Evolutionary conservation across 2,797 vertebrate species (phyloP).

Genomic region (Meda fulgida): DNA sequence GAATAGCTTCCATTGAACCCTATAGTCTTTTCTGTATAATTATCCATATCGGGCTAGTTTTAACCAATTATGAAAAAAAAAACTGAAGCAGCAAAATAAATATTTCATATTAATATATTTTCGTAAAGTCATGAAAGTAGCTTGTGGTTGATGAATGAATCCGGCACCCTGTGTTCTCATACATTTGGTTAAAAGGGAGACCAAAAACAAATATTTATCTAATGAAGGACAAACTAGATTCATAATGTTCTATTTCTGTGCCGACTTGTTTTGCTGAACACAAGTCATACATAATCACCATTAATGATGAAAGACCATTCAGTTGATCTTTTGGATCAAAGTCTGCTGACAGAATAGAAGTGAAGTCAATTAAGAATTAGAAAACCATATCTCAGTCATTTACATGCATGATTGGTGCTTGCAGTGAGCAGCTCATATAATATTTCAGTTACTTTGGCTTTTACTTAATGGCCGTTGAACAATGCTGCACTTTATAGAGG

Average conservation of each 20-base stretch:
- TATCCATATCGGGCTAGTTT: neutral
- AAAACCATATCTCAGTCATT: neutral
- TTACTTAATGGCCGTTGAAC: neutral
- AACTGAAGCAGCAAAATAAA: neutral
- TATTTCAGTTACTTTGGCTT: neutral
- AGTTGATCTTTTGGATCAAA: neutral
- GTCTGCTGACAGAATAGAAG: neutral
- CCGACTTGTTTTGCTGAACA: neutral
- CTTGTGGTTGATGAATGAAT: slow-evolving; percentile 19
- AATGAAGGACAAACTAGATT: neutral
- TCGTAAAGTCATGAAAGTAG: neutral
- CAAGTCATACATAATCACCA: neutral
- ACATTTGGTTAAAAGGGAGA: neutral
- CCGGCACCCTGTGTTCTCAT: neutral
- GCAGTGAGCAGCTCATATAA: neutral
- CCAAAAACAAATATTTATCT: slow-evolving; percentile 2
- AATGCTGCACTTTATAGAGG: neutral
- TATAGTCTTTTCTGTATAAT: neutral
- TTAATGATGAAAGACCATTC: neutral
- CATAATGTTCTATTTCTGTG: neutral
- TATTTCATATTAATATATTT: neutral
- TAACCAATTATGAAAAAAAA: neutral
- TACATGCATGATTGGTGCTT: neutral
- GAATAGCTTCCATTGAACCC: neutral
- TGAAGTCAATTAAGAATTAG: neutral